Evolutionary conservation across 1,140 invertebrate species (phyloP).

Genomic region (Babylonia areolata): DNA sequence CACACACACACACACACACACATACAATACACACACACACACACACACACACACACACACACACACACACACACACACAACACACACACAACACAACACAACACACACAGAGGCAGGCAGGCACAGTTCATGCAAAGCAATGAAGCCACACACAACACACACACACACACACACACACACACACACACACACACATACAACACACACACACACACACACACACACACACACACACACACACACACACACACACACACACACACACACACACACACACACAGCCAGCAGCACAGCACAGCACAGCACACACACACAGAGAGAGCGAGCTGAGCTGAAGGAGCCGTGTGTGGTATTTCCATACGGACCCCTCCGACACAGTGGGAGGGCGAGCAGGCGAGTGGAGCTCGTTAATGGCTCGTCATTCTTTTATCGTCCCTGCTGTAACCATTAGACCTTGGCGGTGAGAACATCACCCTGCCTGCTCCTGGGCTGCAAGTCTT

Average conservation of each 20-base stretch:
- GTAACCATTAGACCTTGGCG: neutral
- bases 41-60: too few relatives aligned
- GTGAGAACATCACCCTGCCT: neutral
- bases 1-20: too few relatives aligned
- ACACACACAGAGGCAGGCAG: neutral
- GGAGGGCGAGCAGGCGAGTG: neutral
- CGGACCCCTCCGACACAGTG: neutral
- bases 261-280: too few relatives aligned
- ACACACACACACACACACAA: neutral
- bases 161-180: neutral
- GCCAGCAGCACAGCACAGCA: neutral
- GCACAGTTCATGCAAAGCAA: too few relatives aligned
- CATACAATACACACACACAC: too few relatives aligned
- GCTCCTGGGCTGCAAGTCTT: neutral
- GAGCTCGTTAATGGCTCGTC: slow-evolving; percentile 10
- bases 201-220: neutral
- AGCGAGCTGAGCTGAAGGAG: neutral
- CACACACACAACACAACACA: neutral
- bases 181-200: neutral
- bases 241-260: too few relatives aligned
- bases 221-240: too few relatives aligned
- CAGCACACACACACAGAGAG: neutral
- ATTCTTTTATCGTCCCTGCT: slow-evolving; percentile 16
- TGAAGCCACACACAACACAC: too few relatives aligned
- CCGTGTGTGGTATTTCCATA: neutral